Base-by-base conservation (phyloP, 2,888 invertebrate species). In the Erpobdella octoculata region DNA sequence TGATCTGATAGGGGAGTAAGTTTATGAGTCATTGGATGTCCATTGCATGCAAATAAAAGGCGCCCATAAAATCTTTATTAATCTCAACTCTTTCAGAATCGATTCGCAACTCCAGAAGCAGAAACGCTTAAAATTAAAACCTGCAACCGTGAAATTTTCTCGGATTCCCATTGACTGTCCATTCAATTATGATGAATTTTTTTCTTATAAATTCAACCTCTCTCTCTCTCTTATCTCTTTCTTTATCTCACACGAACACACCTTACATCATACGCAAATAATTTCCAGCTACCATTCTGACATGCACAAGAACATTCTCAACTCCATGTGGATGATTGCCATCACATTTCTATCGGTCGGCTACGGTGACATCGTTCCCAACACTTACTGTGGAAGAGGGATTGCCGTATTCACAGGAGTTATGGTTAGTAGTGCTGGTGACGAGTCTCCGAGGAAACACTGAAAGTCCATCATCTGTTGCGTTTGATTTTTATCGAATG, bases 291-390 rank as follows among this genome's bases (percentile, higher is more conserved):
- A 93, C 88, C 94, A 96, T 87, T 95, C 96, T 84, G 92, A 92
- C 86, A 93, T 94, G 86, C 95, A 96, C 86, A 94, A 93, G 85
- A 96, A 96, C 87, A 90, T 96, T 84, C 77, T 85, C 48, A 97
- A 97, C 88, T 93, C 97, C 82, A 95, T 98, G 93, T 98, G 98
- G 97, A 90, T 98, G 86, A 96, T 98, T 85, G 95, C 97, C 83
- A 97, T 98, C 84, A 98, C 98, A 82, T 98, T 99, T 88, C 90
- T 99, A 84, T 96, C 96, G 87, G 95, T 99, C 83, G 98, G 98
- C 85, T 99, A 98, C 87, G 98, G 98, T 84, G 98, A 84, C 77
- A 94, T 96, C 85, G 97, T 98, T 84, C 98, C 98, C 85, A 97
- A 97, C 87, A 98, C 98, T 79, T 98, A 98, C 88, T 98, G 97